These are phyloP conservation scores for Colletes collaris DNA, from an alignment of 2,888 invertebrate genomes.

Conservation along the genomic window DNA sequence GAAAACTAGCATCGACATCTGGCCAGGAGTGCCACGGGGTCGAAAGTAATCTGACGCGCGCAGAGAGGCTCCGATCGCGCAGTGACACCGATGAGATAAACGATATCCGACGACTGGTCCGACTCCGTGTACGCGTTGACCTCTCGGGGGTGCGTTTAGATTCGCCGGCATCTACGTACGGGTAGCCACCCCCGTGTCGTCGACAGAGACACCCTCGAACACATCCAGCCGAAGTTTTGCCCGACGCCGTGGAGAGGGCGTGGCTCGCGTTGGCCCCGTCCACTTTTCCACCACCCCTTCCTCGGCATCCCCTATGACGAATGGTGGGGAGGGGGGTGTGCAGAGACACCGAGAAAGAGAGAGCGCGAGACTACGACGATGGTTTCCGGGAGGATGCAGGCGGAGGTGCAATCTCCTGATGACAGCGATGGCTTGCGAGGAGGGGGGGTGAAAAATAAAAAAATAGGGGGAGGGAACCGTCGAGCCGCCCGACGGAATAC, in stretches of 20 bases:
- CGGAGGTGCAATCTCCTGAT: conserved; percentile 58
- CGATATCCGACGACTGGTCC: conserved; percentile 62
- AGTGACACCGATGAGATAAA: conserved; percentile 66
- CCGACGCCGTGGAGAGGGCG: conserved; percentile 52
- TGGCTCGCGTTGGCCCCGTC: conserved; percentile 59
- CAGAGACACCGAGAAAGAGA: conserved; percentile 24
- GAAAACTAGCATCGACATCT: neutral
- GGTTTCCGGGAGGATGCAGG: conserved; percentile 55
- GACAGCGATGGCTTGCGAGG: conserved; percentile 48
- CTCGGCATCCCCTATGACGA: conserved; percentile 43
- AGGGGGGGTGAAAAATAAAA: conserved; percentile 3
- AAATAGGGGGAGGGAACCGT: conserved; percentile 21
- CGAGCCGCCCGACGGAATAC: conserved; percentile 42
- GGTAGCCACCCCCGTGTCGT: conserved; percentile 79
- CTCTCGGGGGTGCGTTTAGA: conserved; percentile 59
- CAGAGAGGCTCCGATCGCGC: conserved; percentile 34
- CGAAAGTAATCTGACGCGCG: conserved; percentile 12
- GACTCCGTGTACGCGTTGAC: conserved; percentile 58
- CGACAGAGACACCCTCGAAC: conserved; percentile 75
- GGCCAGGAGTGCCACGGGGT: conserved; percentile 17
- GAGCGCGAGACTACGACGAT: conserved; percentile 31
- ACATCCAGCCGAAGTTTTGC: conserved; percentile 47
- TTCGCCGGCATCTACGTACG: conserved; percentile 46
- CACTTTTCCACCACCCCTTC: conserved; percentile 69
- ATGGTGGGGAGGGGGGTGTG: conserved; percentile 1